Evolutionary conservation across 2,888 invertebrate species (phyloP), one percentile per base, ranked within the genome.

Genomic region (Drosophila longiperda): DNA sequence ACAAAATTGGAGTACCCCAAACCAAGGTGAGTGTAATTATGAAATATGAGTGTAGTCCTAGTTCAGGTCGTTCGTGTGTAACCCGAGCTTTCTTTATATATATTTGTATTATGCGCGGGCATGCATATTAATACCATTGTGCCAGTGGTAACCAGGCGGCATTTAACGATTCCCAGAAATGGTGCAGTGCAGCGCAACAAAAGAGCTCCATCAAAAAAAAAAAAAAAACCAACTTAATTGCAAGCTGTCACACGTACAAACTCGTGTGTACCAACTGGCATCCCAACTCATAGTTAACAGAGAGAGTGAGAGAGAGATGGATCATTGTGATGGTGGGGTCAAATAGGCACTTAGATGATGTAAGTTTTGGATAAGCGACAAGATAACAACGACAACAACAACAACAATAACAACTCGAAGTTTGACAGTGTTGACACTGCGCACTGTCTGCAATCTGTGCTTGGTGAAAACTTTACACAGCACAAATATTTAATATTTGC

Each of bases 211-310:
- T 87, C 86, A 88, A 87, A 90, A 86, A 83, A 80, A 80, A 90
- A 88, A 90, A 90, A 86, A 88, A 87, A 90, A 86, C 87, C 78
- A 83, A 90, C 90, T 87, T 87, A 87, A 87, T 87, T 87, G 87
- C 87, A 76, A 86, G 83, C 90, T 88, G 90, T 87, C 82, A 89
- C 73, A 64, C 71, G 71, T 64, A 53, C 9, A 65, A 17, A 68
- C 45, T 17, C 15, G 45, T 23, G 15, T 45, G 15, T 45, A 20
- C 4, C 15, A 45, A 45, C 33, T 29, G 29, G 29, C 29, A 71
- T 40, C 66, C 53, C 34, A 26, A 2, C 34, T 50, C 60, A 45
- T 67, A 29, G 29, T 26, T 26, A n/a, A n/a, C n/a, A 26, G 73
- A 71, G 63, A 61, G 26, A 26, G 65, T 17, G 17, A 38, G 38